Conservation (phyloP, 2,113 vertebrate genomes). For the Argyrosomus japonicus region DNA sequence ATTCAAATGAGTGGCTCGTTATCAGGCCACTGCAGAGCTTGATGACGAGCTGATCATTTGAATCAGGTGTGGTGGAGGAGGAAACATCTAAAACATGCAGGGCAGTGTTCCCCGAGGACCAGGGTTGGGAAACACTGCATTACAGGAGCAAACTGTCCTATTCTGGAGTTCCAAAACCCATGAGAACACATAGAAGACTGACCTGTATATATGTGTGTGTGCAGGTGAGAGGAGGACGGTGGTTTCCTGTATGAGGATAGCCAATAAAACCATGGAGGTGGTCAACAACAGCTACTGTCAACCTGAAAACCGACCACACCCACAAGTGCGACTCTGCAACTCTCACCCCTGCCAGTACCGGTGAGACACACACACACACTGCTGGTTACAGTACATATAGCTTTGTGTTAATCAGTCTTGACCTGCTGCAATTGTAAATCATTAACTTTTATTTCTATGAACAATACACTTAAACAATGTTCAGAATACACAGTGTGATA, state of each 20-base stretch:
- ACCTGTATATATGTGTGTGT: conserved; percentile 4
- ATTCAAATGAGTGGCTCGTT: no score
- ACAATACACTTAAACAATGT: background rate
- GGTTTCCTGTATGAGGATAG: conserved; percentile 91
- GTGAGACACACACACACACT: conserved; percentile 80
- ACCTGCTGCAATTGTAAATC: no score
- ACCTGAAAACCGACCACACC: conserved; percentile 86
- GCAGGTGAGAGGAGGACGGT: conserved; percentile 92
- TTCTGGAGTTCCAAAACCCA: background rate
- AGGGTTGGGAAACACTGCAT: no score
- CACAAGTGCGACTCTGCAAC: conserved; percentile 93
- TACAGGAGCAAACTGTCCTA: background rate
- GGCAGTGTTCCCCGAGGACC: no score
- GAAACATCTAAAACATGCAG: no score
- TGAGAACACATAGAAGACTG: background rate
- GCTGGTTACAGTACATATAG: background rate
- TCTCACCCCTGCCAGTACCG: conserved; percentile 92
- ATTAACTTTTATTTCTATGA: background rate
- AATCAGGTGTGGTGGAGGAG: no score
- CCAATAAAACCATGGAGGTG: conserved; percentile 91
- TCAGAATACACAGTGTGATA: background rate
- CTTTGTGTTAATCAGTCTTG: no score
- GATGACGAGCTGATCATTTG: no score
- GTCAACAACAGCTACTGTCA: conserved; percentile 91
- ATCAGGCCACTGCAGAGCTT: no score